phyloP scores from a whole-genome alignment of 1,140 invertebrate species.

The Drosophila asahinai region DNA sequence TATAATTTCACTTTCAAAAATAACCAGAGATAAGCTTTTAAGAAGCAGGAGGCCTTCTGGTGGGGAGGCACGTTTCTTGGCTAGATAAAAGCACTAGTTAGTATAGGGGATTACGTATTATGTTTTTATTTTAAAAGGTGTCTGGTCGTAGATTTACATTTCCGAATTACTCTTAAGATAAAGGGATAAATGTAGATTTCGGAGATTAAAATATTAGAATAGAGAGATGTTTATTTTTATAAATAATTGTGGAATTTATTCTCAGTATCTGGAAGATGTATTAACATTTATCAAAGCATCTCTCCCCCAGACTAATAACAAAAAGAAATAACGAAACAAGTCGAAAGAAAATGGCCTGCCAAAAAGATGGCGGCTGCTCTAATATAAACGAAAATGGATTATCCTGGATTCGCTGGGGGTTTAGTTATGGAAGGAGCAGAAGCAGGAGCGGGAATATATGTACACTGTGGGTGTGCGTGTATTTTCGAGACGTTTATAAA shows the following conservation, averaged over 20 bases:
- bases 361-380: slow-evolving; percentile 64
- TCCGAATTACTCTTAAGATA: neutral
- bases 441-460: neutral
- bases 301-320: slow-evolving; percentile 9
- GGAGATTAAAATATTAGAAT: neutral
- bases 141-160: slow-evolving; percentile 5
- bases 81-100: slow-evolving; percentile 14
- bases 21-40: slow-evolving; percentile 22
- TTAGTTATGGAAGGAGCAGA: neutral
- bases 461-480: slow-evolving; percentile 44
- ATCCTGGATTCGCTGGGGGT: slow-evolving; percentile 50
- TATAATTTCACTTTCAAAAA: slow-evolving; percentile 54
- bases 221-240: neutral
- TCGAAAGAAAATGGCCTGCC: slow-evolving; percentile 44
- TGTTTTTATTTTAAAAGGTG: neutral
- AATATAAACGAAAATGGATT: slow-evolving; percentile 80
- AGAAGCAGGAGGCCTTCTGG: slow-evolving; percentile 18
- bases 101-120: neutral
- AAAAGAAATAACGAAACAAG: slow-evolving; percentile 16
- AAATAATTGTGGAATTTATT: too few species aligned
- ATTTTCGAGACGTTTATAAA: slow-evolving; percentile 81
- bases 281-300: slow-evolving; percentile 3
- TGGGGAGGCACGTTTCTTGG: slow-evolving; percentile 8
- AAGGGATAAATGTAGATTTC: neutral
- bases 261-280: too few species aligned